These are phyloP conservation scores for Lagodon rhomboides DNA, from an alignment of 2,797 vertebrate genomes.

Conservation along the genomic window DNA sequence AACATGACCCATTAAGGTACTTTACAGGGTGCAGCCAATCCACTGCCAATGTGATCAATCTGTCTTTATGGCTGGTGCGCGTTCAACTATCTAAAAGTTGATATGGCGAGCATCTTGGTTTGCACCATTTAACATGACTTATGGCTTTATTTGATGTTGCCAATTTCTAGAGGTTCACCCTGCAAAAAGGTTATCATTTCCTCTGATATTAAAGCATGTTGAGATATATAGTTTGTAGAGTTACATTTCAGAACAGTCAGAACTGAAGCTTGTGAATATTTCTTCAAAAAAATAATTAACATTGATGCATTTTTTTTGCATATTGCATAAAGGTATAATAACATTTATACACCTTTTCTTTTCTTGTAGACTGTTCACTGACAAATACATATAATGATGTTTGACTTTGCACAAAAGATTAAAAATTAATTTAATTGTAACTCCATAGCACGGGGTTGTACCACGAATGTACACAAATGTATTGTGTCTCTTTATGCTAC, in stretches of 20 bases:
- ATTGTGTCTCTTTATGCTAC: too few relatives aligned
- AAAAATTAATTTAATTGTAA: too few relatives aligned
- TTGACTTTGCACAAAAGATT: too few relatives aligned
- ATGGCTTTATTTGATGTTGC: conserved; percentile 20
- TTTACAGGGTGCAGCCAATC: conserved; percentile 18
- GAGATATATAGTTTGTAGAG: not conserved
- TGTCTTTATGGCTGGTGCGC: conserved; percentile 24
- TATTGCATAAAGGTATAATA: not conserved
- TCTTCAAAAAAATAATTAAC: too few relatives aligned
- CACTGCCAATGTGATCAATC: conserved; percentile 18
- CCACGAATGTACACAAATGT: too few relatives aligned
- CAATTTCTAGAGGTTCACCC: not conserved
- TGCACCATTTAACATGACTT: conserved; percentile 30
- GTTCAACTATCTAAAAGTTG: conserved; percentile 18
- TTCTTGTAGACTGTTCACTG: too few relatives aligned
- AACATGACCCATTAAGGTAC: conserved; percentile 13
- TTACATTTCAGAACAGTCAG: too few relatives aligned
- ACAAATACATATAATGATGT: too few relatives aligned
- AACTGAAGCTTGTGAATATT: not conserved
- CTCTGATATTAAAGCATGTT: not conserved
- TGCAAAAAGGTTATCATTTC: not conserved
- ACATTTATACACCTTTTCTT: not conserved
- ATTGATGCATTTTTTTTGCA: not conserved
- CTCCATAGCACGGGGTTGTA: too few relatives aligned
- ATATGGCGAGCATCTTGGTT: not conserved